Evolutionary conservation across 2,113 vertebrate genomes (phyloP).

Genomic region (Scortum barcoo): DNA sequence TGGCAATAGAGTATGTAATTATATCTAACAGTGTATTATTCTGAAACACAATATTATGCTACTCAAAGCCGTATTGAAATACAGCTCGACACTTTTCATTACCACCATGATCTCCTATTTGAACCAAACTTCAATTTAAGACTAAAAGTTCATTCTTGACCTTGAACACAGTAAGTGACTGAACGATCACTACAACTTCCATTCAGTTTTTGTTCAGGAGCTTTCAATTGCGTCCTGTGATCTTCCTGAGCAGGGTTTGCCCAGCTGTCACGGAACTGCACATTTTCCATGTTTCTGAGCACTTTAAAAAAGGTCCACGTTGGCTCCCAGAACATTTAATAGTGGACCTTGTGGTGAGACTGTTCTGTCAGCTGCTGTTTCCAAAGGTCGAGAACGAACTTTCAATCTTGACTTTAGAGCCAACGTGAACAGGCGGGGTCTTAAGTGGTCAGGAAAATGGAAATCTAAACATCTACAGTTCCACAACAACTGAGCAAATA

Average conservation of each 20-base stretch:
- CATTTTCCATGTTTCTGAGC: neutral
- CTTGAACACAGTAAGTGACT: neutral
- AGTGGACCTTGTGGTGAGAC: neutral
- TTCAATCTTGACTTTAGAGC: neutral
- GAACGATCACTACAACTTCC: neutral
- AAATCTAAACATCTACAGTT: neutral
- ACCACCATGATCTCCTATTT: neutral
- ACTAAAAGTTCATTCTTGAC: neutral
- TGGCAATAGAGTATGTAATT: neutral
- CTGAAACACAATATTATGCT: too few species aligned
- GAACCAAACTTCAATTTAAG: neutral
- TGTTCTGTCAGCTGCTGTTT: neutral
- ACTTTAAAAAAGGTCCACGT: neutral
- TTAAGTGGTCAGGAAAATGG: neutral
- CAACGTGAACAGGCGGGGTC: constrained; percentile 7
- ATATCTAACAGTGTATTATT: neutral
- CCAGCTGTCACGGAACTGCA: neutral
- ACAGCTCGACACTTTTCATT: neutral
- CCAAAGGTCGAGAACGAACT: neutral
- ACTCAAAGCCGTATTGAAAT: neutral
- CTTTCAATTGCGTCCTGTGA: neutral
- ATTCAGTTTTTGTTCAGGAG: neutral
- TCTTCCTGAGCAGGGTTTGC: neutral
- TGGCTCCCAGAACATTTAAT: neutral
- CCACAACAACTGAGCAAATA: neutral